phyloP scores from a whole-genome alignment of 2,888 invertebrate genomes.

The Cyaniris semiargus region DNA sequence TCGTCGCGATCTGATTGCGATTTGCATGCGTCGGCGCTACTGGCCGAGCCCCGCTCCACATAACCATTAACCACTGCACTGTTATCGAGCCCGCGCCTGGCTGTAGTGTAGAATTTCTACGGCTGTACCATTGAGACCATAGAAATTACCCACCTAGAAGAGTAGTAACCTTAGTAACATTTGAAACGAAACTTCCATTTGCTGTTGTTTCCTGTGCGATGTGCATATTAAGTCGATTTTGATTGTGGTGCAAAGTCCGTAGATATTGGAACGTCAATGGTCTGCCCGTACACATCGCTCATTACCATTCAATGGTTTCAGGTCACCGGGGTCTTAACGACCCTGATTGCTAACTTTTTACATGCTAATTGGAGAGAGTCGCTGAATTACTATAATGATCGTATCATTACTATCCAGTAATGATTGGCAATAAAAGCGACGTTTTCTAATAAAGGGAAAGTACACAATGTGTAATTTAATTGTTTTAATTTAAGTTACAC shows the following conservation, averaged over 20 bases:
- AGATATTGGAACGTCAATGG: neutral
- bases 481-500: neutral
- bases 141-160: neutral
- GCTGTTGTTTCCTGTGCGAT: neutral
- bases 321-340: conserved; percentile 28
- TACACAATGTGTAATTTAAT: neutral
- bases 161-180: neutral
- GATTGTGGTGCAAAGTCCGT: neutral
- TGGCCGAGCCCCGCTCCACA: conserved; percentile 39
- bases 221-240: neutral
- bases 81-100: neutral
- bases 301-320: conserved; percentile 32
- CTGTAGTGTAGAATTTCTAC: neutral
- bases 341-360: conserved; percentile 20
- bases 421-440: neutral
- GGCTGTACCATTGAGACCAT: neutral
- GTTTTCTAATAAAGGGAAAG: conserved; percentile 7
- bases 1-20: conserved; percentile 77
- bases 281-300: conserved; percentile 18
- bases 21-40: conserved; percentile 68
- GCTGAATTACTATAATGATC: conserved; percentile 1
- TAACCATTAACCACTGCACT: too few relatives aligned
- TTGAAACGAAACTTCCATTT: neutral
- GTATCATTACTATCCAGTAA: neutral
- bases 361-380: conserved; percentile 21